Base-by-base conservation (phyloP, 2,888 invertebrate species). In the Lissonota sp. region DNA sequence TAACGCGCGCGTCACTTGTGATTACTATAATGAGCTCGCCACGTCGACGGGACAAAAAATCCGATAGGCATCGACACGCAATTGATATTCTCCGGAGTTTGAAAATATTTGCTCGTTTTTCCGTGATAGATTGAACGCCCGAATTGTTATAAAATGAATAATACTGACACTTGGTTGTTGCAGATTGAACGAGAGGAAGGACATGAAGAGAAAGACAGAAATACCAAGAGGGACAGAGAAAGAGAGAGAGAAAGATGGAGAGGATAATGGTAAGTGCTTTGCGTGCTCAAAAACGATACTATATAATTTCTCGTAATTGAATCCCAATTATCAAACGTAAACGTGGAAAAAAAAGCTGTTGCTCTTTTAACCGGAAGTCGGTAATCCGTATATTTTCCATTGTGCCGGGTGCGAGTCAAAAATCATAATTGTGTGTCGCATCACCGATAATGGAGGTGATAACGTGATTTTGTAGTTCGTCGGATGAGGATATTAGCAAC, bases 261-360 rank as follows among this genome's bases (percentile, higher is more conserved):
- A 78, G 37, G 42, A 66, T 67, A 55, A 74, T 74, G 78, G 74
- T 42, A 7, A 67, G 79, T 79, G 73, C 70, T 62, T 53, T 51
- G 82, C 82, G 80, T 74, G 79, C 79, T 76, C 51, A 63, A 72
- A 79, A 76, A 79, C 40, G 57, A 73, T 49, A 70, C 49, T 62
- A 7, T 44, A 39, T 46, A 37, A 44, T 62, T 60, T 62, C 6
- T 67, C 1, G 16, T 39, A 16, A 42, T 57, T n/a, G 0, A 49
- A 14, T 57, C 44, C 10, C 8, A 55, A 55, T 53, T 66, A 75
- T 42, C 51, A 60, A 57, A 64, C 40, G 49, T 42, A 71, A 73
- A 64, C 16, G 63, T 49, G 82, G 57, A 75, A 79, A 78, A 26
- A 26, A 46, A 79, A 70, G 71, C 73, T 73, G 66, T 51, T 57